These are phyloP conservation scores for Xenops minutus DNA, from an alignment of 2,797 vertebrate genomes.

Conservation along the genomic window DNA sequence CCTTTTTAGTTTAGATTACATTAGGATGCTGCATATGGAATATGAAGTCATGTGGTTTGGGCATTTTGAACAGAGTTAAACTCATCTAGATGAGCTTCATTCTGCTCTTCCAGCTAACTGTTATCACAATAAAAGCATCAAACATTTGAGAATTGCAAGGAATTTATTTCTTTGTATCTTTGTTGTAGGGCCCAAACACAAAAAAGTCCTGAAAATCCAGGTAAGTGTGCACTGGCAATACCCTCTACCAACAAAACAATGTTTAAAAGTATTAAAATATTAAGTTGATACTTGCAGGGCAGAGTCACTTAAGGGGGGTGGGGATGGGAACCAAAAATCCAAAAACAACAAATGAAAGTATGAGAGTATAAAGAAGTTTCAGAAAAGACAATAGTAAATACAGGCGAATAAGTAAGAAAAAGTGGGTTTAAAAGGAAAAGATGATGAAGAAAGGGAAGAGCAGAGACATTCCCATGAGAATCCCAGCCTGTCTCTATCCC, in stretches of 20 bases:
- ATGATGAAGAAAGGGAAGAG: neutral
- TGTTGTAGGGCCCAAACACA: conserved; percentile 64
- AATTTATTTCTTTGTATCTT: neutral
- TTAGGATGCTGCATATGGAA: neutral
- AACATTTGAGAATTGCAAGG: neutral
- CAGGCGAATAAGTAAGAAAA: neutral
- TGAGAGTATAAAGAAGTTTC: neutral
- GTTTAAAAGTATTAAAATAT: neutral
- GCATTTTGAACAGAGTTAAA: neutral
- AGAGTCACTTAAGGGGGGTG: neutral
- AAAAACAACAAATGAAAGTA: neutral
- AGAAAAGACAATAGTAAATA: neutral
- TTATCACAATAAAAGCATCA: neutral
- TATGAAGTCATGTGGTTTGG: neutral
- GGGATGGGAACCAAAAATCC: neutral
- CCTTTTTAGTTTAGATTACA: neutral
- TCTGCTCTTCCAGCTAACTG: neutral
- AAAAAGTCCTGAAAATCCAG: conserved; percentile 66
- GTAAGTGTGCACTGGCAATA: conserved; percentile 37
- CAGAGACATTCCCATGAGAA: neutral
- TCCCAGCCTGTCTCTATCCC: neutral
- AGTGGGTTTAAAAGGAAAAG: neutral
- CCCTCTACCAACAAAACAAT: neutral
- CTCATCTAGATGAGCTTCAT: neutral
- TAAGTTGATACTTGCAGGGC: neutral